Base-by-base conservation (phyloP, 2,888 invertebrate species). In the Tenthredo livida region DNA sequence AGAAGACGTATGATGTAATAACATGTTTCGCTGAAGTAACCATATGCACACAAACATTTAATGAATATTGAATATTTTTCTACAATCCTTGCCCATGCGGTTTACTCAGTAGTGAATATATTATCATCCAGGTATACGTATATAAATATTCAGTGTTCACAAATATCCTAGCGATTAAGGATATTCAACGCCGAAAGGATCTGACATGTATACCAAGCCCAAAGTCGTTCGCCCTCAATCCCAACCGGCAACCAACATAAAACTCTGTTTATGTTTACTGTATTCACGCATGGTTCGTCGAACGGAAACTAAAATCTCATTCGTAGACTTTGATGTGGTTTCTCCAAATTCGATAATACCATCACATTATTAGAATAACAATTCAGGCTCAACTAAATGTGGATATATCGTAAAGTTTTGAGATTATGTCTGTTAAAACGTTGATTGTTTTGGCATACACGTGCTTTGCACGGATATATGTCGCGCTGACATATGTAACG, bases 191-290 rank as follows among this genome's bases (percentile, higher is more conserved):
- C 33, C 17, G 17, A 33, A 72, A 72, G 21, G 12, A 67, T 67
- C 12, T 33, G 33, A 12, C 21, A 15, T 67, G 7, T 25, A 10
- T 15, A 65, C 65, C 65, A 33, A 72, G 12, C 43, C 40, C 6
- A 40, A n/a, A 73, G 43, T 43, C 72, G 72, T 73, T 73, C 72
- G 43, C 43, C 72, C 21, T 73, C 72, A 73, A 73, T 73, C n/a
- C 72, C 21, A 73, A 73, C 40, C 43, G 43, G 72, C 72, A 43
- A 73, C 40, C 10, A 43, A 43, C 43, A 73, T 73, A 73, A 43
- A 43, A 73, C 72, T 73, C 43, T 73, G 43, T 73, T 73, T 73
- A 73, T 21, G 72, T 73, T 73, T 73, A 43, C 72, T 25, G 72
- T 43, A 1, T 43, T 73, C 72, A n/a, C 72, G 43, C 72, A 73